Conservation (phyloP, 2,888 invertebrate species). For the Tineola bisselliella region DNA sequence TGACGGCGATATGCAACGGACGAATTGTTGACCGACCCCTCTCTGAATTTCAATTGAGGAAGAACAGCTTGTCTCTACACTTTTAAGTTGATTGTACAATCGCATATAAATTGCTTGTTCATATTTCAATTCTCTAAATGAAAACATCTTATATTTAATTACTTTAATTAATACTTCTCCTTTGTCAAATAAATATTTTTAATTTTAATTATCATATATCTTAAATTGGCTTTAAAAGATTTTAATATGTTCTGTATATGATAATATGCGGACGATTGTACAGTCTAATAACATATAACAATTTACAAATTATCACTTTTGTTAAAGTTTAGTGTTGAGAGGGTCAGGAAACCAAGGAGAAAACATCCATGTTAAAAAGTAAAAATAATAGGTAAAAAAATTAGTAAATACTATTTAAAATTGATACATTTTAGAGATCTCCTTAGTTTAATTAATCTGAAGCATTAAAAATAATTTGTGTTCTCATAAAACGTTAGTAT, state of each 20-base stretch:
- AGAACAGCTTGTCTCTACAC: conserved; percentile 34
- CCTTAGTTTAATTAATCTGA: no score
- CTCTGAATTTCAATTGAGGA: conserved; percentile 49
- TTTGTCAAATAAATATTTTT: no score
- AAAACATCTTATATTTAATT: no score
- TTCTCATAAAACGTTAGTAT: background rate
- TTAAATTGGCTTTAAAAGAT: no score
- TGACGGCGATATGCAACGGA: conserved; percentile 18
- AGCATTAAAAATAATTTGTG: no score
- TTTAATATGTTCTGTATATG: background rate
- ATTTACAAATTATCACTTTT: conserved; percentile 62
- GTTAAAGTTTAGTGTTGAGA: conserved; percentile 20
- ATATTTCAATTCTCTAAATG: background rate
- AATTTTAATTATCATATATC: no score
- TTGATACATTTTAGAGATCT: no score
- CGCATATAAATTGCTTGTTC: conserved; percentile 19
- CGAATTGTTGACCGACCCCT: conserved; percentile 47
- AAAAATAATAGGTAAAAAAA: no score
- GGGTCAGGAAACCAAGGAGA: background rate
- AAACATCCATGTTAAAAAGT: no score
- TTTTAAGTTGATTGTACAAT: conserved; percentile 29
- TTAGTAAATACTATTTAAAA: no score
- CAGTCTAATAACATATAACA: conserved; percentile 42
- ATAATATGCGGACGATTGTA: conserved; percentile 27
- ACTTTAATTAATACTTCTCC: no score